phyloP scores from a whole-genome alignment of 2,113 vertebrate species.

The Lagopus leucura region DNA sequence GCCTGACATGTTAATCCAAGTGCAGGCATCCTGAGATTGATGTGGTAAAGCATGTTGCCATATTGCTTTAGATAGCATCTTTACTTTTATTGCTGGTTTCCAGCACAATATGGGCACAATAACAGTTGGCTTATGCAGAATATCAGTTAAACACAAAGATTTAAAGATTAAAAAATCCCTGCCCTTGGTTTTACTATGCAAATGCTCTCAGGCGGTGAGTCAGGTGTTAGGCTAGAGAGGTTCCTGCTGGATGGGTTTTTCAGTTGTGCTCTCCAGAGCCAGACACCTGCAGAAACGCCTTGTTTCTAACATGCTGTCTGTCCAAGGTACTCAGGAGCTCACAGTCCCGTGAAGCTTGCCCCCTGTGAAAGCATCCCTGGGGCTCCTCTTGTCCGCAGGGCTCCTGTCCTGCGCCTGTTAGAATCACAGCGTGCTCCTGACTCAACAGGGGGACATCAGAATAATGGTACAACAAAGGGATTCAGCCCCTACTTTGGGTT shows the following conservation, averaged over 20 bases:
- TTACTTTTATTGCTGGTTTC: background rate
- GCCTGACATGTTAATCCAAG: background rate
- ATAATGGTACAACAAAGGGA: background rate
- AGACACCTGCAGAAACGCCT: background rate
- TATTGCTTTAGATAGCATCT: background rate
- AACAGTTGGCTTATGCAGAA: background rate
- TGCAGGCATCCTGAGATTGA: background rate
- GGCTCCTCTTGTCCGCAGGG: accelerated
- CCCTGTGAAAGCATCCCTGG: accelerated
- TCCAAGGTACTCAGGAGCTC: background rate
- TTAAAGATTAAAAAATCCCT: background rate
- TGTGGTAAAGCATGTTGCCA: accelerated
- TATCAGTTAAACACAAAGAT: background rate
- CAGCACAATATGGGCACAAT: background rate
- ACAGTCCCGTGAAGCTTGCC: accelerated
- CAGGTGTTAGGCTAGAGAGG: background rate
- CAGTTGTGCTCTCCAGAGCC: background rate
- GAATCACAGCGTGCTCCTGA: background rate
- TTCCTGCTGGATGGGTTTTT: background rate
- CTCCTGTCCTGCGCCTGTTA: accelerated
- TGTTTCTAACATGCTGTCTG: accelerated
- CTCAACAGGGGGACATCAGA: background rate
- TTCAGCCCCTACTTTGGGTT: accelerated
- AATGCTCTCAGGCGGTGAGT: background rate
- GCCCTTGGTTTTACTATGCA: background rate